Conservation (phyloP, 2,113 vertebrate genomes). For the Cercopithecus mona region DNA sequence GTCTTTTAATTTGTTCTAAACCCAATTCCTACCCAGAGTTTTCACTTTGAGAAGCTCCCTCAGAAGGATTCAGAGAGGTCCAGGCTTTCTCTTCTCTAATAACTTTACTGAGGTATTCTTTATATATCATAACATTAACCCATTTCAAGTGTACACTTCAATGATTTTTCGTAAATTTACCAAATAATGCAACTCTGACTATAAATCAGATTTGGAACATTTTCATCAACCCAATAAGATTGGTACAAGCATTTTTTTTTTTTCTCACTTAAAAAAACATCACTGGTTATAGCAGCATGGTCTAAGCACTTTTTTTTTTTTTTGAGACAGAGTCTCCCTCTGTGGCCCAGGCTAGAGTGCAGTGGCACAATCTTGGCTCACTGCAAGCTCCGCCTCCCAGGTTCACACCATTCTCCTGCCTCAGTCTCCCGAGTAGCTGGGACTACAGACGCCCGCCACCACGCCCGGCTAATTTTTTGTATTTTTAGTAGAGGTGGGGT, state of each 20-base stretch:
- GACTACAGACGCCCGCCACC: too few relatives aligned
- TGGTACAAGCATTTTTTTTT: background rate
- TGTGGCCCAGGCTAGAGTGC: too few relatives aligned
- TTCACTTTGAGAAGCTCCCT: background rate
- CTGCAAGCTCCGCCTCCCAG: too few relatives aligned
- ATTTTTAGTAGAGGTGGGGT: too few relatives aligned
- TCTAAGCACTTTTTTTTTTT: too few relatives aligned
- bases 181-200: background rate
- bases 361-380: too few relatives aligned
- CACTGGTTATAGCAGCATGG: too few relatives aligned
- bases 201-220: background rate
- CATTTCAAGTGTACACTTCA: background rate
- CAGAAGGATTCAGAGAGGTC: background rate
- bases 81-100: background rate
- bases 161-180: background rate
- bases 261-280: background rate
- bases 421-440: too few relatives aligned
- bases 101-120: slow-evolving; percentile 1
- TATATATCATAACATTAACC: background rate
- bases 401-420: too few relatives aligned
- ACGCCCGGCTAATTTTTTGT: too few relatives aligned
- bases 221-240: background rate
- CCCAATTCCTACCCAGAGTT: background rate
- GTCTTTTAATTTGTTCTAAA: background rate
- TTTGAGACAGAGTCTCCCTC: too few relatives aligned